phyloP scores from a whole-genome alignment of 2,113 vertebrate genomes.

The Ondatra zibethicus region DNA sequence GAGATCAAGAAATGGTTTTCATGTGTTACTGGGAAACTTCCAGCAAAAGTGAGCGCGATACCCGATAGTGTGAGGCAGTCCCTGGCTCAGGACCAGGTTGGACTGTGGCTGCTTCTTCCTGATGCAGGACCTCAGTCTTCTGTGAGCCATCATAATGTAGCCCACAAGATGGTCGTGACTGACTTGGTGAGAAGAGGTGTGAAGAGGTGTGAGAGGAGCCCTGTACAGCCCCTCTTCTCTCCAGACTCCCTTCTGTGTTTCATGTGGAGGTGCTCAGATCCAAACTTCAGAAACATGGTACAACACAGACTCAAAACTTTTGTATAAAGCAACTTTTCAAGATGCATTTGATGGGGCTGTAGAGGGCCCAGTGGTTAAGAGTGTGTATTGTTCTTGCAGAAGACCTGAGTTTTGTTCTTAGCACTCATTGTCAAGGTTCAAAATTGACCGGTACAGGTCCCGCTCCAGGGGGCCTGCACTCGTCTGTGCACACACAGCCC shows the following conservation, averaged over 20 bases:
- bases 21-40: background rate
- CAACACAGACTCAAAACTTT: background rate
- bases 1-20: background rate
- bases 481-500: background rate
- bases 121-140: background rate
- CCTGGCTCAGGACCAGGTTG: background rate
- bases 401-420: background rate
- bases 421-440: background rate
- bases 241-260: background rate
- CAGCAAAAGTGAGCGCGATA: background rate
- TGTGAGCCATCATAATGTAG: background rate
- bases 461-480: too few relatives aligned
- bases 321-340: background rate
- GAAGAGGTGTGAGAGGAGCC: background rate
- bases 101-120: background rate
- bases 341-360: background rate
- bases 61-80: background rate
- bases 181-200: fast-evolving
- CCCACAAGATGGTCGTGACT: background rate
- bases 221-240: background rate
- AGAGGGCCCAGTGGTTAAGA: too few relatives aligned
- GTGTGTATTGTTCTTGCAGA: background rate
- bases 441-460: background rate
- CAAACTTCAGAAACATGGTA: background rate
- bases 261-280: background rate